Base-by-base conservation (phyloP, 2,113 vertebrate species). In the Syngnathus floridae region DNA sequence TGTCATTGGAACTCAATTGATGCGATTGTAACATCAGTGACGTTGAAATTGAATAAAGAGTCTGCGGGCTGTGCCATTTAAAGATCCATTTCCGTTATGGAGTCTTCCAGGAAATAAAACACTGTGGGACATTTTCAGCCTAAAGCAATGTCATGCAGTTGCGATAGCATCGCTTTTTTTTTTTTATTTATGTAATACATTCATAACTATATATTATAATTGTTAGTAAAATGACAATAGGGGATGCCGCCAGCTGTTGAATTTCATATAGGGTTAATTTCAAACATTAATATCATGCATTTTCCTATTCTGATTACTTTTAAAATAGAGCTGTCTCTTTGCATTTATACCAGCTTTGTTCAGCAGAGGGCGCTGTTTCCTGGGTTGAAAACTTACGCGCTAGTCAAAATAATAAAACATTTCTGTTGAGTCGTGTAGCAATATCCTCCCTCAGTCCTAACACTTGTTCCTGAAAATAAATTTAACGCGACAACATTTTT, bases 271-370 rank as follows among this genome's bases (percentile, higher is more conserved):
- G 62, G 4, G 74, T 64, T 54, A 79, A 41, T 60, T 71, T 40
- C 69, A 64, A 62, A 80, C 64, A 70, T 68, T 62, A 65, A 36
- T 51, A 72, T 69, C 81, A 82, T 82, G 79, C 81, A 76, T 78
- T 76, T 64, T 70, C 68, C 67, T 70, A 65, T 68, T 52, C 62
- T 62, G 16, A 67, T 67, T 43, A 69, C 55, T 76, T 78, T 56
- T 36, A 54, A 55, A 67, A n/a, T 4, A 49, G 17, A n/a, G 48
- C 7, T 22, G 46, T 57, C 37, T 57, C 8, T 1, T 3, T 67
- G 62, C 65, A 61, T 71, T 52, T 64, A 41, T 46, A 17, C 51
- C 38, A 11, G 7, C 17, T 65, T 40, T 61, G 36, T 36, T 65
- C 65, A 45, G 71, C 75, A 80, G 81, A 69, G 71, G 71, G 74